Evolutionary conservation across 2,113 vertebrate genomes (phyloP).

Genomic region (Pterocles burchelli): DNA sequence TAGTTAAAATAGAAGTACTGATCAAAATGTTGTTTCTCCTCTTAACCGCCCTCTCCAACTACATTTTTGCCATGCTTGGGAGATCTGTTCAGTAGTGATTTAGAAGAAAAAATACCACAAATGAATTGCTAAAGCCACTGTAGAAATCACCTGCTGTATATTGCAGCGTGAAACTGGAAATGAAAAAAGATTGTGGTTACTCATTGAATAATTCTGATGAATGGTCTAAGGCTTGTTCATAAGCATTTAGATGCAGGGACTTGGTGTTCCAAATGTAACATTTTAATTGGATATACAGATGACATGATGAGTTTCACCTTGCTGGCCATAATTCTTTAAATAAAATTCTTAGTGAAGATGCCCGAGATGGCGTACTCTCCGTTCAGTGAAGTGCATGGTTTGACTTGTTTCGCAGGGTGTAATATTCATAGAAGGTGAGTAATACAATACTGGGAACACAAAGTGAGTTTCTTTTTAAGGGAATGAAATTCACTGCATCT

Average conservation of each 20-base stretch:
- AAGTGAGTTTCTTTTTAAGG: constrained; percentile 62
- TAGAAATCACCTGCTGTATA: constrained; percentile 12
- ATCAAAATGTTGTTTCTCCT: background rate
- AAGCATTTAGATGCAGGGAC: constrained; percentile 17
- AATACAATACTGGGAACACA: constrained; percentile 54
- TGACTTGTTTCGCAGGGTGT: constrained; percentile 17
- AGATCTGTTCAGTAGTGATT: background rate
- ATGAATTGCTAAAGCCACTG: constrained; percentile 30
- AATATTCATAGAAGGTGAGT: constrained; percentile 58
- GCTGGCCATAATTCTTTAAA: background rate
- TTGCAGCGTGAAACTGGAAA: constrained; percentile 3
- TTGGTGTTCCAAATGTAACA: background rate
- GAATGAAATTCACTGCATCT: constrained; percentile 59
- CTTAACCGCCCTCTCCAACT: background rate
- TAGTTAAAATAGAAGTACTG: background rate
- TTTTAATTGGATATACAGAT: constrained; percentile 54
- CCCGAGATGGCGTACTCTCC: background rate
- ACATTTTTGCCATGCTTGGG: background rate
- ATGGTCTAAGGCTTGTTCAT: constrained; percentile 2
- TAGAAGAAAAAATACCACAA: constrained; percentile 1
- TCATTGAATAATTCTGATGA: constrained; percentile 63
- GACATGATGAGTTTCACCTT: constrained; percentile 42
- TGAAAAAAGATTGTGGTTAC: background rate
- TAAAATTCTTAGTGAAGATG: constrained; percentile 9
- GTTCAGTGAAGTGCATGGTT: constrained; percentile 20